Conservation (phyloP, 2,797 vertebrate species). For the Poeciliopsis paucimaculata region DNA sequence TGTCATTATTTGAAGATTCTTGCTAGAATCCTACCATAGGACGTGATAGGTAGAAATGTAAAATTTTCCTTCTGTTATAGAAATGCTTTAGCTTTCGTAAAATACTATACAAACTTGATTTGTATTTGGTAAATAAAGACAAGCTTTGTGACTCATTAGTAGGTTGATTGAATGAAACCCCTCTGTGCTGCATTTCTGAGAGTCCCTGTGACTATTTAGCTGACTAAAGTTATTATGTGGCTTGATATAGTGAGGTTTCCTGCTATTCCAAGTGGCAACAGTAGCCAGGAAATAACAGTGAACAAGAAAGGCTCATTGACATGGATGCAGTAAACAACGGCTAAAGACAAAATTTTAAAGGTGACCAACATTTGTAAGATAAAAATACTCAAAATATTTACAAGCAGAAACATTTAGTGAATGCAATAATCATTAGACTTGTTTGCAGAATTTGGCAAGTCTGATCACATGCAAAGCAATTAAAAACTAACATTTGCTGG, state of each 20-base stretch:
- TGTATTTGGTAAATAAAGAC: not conserved
- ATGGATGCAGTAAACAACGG: not conserved
- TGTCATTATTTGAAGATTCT: not conserved
- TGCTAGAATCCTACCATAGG: not conserved
- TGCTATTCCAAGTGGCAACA: slow-evolving; percentile 1
- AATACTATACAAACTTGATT: not conserved
- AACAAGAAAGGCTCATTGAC: not conserved
- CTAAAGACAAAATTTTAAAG: not conserved
- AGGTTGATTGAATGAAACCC: not conserved
- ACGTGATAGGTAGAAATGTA: not conserved
- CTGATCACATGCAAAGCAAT: not conserved
- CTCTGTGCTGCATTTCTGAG: not conserved
- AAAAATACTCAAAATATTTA: not conserved
- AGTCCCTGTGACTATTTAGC: not conserved
- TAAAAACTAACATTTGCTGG: not conserved
- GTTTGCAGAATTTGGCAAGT: not conserved
- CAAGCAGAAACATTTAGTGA: not conserved
- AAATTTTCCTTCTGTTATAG: not conserved
- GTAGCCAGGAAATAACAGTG: not conserved
- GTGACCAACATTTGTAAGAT: not conserved
- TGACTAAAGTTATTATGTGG: slow-evolving; percentile 4
- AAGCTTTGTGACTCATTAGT: slow-evolving; percentile 1
- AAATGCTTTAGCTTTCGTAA: not conserved
- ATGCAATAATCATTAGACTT: not conserved
- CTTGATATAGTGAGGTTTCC: not conserved